Evolutionary conservation across 2,888 invertebrate species (phyloP), one percentile per base, ranked within the genome.

Genomic region (Ophioninae sp.): DNA sequence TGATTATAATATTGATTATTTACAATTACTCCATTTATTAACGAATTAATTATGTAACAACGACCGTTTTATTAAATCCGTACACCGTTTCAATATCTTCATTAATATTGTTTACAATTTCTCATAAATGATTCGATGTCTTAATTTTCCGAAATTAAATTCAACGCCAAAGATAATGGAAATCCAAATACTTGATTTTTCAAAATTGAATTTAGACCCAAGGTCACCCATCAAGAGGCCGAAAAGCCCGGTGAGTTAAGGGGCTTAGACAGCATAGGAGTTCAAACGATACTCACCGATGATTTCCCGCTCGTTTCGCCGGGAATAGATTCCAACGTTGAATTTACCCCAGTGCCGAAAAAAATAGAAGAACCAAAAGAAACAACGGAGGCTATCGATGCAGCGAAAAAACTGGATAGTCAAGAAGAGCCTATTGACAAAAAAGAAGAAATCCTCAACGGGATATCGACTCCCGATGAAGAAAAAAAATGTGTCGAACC

Each of bases 231-330:
- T 30, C 86, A 85, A 20, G 84, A 88, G 62, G 85, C 86, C 17
- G 89, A 89, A 72, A 89, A 88, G 44, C 84, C 85, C 8, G 86
- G 85, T 2, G 87, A 89, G 85, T 80, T 80, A 67, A 79, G 85
- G 79, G 85, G 85, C 21, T 87, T 85, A 85, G 89, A 88, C 73
- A 88, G 86, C 39, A 69, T 87, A 17, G 88, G 85, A 7, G 84
- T 87, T 57, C 88, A 88, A 85, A 87, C 88, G 7, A 65, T 81
- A 23, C 61, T 75, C 30, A 65, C n/a, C 7, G 79, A 82, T 3
- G 82, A 83, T 70, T 56, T 23, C 21, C 23, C 50, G 17, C 67
- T 39, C 57, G 68, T 64, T 13, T 23, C 70, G 1, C 13, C 7
- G 30, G 79, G 77, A 17, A 57, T 72, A 39, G 20, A 20, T n/a